These are phyloP conservation scores for Coilia nasus DNA, from an alignment of 2,797 vertebrate species.

Conservation along the genomic window DNA sequence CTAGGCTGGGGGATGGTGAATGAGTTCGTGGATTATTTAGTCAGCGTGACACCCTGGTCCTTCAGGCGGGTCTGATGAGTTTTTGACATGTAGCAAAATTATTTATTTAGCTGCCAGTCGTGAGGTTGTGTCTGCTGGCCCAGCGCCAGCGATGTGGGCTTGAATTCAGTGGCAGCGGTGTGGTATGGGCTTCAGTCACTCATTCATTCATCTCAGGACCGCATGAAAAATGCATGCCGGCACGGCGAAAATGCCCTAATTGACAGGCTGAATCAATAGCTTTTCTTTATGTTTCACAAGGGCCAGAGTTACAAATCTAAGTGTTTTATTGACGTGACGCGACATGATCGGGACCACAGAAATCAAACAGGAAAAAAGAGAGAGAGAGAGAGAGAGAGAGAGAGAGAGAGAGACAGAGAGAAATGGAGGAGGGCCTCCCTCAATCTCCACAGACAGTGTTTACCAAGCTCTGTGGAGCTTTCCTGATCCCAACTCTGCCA, in stretches of 20 bases:
- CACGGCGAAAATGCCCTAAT: neutral
- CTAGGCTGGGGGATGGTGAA: neutral
- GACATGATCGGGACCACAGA: conserved; percentile 9
- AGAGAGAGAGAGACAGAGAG: neutral
- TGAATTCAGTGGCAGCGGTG: neutral
- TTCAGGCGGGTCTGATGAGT: conserved; percentile 10
- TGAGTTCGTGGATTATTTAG: neutral
- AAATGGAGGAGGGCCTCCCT: neutral
- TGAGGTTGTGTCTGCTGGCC: neutral
- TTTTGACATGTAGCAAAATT: neutral
- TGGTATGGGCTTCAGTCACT: no score
- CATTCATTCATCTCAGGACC: neutral
- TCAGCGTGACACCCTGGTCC: conserved; percentile 1
- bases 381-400: neutral
- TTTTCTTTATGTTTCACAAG: neutral
- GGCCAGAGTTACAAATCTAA: neutral
- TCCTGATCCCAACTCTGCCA: conserved; percentile 24
- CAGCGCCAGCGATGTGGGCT: neutral
- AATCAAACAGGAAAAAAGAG: conserved; percentile 6
- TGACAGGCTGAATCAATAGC: neutral
- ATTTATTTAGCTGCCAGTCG: conserved; percentile 2
- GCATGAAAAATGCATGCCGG: neutral
- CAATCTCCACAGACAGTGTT: neutral
- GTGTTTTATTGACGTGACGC: conserved; percentile 31
- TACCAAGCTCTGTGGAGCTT: neutral